These are phyloP conservation scores for Scrobipalpa atriplicella DNA, from an alignment of 2,888 invertebrate genomes.

Conservation along the genomic window DNA sequence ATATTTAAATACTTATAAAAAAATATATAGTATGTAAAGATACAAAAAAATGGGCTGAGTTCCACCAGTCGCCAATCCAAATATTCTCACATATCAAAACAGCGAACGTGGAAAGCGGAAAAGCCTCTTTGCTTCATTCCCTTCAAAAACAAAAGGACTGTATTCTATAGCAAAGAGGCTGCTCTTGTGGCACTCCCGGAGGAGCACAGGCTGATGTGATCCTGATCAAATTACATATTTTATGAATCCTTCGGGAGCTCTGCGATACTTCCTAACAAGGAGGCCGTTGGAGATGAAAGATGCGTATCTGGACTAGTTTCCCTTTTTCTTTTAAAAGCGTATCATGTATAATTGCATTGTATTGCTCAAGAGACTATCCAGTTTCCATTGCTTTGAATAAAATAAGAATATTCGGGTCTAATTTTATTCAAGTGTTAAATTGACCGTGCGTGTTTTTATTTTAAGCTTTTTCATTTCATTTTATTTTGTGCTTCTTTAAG, in stretches of 20 bases:
- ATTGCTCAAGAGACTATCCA: no score
- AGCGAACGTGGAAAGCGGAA: not conserved
- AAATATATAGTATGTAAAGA: no score
- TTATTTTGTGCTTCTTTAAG: no score
- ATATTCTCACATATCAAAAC: not conserved
- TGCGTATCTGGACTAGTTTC: conserved; percentile 1
- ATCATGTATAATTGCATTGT: not conserved
- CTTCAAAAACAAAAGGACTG: not conserved
- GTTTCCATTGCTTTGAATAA: no score
- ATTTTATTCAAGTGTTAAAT: no score
- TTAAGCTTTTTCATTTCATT: no score
- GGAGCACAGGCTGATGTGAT: conserved; percentile 40
- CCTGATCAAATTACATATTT: conserved; percentile 63
- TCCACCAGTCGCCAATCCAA: no score
- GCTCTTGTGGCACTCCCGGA: conserved; percentile 6
- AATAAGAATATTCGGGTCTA: no score
- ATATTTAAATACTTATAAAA: no score
- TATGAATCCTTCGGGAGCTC: conserved; percentile 53
- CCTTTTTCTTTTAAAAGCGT: not conserved
- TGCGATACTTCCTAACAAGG: conserved; percentile 49
- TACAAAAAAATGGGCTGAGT: no score
- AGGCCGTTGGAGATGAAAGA: conserved; percentile 31
- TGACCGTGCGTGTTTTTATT: no score
- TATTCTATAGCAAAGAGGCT: not conserved
- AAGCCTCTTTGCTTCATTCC: not conserved